These are phyloP conservation scores for Talpa occidentalis DNA, from an alignment of 2,113 vertebrate genomes.

Conservation along the genomic window DNA sequence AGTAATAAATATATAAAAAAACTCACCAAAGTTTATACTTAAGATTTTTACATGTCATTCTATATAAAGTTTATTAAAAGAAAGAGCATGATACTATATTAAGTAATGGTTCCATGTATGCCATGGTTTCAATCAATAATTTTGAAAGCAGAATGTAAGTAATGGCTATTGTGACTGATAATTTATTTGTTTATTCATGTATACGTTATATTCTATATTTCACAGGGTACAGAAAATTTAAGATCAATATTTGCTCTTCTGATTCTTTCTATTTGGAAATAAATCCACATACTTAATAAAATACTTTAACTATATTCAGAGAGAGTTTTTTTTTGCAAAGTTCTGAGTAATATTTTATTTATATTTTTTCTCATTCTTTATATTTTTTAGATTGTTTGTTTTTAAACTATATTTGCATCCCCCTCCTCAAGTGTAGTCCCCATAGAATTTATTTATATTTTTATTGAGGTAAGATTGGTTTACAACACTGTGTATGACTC, in stretches of 20 bases:
- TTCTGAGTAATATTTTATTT: background rate
- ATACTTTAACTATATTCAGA: background rate
- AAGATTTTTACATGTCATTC: background rate
- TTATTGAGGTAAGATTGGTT: too few species aligned
- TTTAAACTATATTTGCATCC: too few species aligned
- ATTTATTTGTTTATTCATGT: background rate
- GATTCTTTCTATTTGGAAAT: conserved; percentile 35
- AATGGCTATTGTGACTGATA: background rate
- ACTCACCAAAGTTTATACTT: background rate
- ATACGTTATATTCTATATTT: background rate
- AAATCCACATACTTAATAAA: conserved; percentile 39
- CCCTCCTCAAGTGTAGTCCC: too few species aligned
- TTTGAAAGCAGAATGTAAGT: conserved; percentile 22
- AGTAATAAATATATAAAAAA: too few species aligned
- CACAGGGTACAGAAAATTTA: background rate
- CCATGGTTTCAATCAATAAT: background rate
- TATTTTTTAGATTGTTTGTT: too few species aligned
- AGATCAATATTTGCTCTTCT: conserved; percentile 35
- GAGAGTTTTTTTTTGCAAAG: too few species aligned
- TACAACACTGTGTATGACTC: too few species aligned
- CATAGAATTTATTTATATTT: too few species aligned
- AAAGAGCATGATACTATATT: background rate
- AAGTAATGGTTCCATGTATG: background rate
- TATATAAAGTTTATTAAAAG: background rate
- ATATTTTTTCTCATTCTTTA: too few species aligned